Evolutionary conservation across 2,888 invertebrate species (phyloP).

Genomic region (Clanis bilineata): DNA sequence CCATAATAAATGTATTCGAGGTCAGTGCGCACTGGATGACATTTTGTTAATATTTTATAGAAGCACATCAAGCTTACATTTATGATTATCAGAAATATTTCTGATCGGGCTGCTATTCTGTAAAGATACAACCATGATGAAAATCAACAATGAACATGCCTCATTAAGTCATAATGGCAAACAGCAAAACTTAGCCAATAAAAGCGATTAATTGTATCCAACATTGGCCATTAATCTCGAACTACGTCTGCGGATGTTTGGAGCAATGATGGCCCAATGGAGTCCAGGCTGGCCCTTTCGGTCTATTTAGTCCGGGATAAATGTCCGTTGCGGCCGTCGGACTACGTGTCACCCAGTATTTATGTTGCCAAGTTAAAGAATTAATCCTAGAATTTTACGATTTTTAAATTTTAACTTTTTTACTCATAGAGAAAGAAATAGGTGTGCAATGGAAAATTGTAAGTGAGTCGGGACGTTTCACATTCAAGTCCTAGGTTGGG

Average conservation of each 20-base stretch:
- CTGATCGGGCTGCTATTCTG: too few relatives aligned
- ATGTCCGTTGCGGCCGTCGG: slow-evolving; percentile 18
- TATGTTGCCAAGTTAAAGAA: neutral
- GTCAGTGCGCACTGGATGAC: too few relatives aligned
- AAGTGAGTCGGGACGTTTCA: too few relatives aligned
- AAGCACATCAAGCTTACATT: too few relatives aligned
- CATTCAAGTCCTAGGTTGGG: too few relatives aligned
- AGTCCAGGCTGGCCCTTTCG: neutral
- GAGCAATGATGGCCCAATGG: neutral
- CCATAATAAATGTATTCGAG: too few relatives aligned
- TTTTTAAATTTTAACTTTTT: too few relatives aligned
- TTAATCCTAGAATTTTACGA: neutral
- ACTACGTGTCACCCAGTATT: slow-evolving; percentile 3
- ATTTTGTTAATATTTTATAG: too few relatives aligned
- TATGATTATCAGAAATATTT: too few relatives aligned
- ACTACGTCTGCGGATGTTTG: neutral
- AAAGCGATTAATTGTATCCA: neutral
- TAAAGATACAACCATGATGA: neutral
- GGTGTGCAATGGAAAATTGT: too few relatives aligned
- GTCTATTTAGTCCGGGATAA: slow-evolving; percentile 18
- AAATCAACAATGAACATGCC: neutral
- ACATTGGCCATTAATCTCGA: slow-evolving; percentile 5
- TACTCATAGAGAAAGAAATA: too few relatives aligned
- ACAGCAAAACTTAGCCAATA: slow-evolving; percentile 20
- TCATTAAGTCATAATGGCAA: neutral